A percentile compares a stretch with the other conserved stretches of the same genome.
Evolutionary conservation across 2,113 vertebrate genomes (phyloP).

Genomic region (Pithys albifrons): DNA sequence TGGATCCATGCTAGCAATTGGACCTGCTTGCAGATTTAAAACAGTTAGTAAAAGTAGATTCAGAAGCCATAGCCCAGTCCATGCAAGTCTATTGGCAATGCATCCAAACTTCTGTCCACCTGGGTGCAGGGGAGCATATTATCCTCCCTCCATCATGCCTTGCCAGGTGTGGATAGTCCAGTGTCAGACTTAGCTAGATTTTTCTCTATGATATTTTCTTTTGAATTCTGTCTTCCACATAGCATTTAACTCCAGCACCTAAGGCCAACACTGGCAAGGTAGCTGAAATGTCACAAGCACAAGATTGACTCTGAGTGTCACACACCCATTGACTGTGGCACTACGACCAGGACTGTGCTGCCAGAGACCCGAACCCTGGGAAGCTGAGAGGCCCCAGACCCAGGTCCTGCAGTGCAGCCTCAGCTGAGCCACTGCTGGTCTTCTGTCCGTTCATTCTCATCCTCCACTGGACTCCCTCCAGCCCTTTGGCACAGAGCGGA

Average conservation of each 20-base stretch:
- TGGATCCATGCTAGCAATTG: not conserved
- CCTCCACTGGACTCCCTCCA: not conserved
- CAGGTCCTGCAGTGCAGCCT: not conserved
- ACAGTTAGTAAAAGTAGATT: not conserved
- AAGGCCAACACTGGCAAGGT: not conserved
- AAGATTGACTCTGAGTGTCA: rapidly evolving
- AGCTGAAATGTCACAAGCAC: not conserved
- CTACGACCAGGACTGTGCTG: rapidly evolving
- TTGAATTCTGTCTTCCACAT: not conserved
- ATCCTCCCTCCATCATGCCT: not conserved
- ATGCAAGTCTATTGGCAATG: not conserved
- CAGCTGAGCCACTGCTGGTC: not conserved
- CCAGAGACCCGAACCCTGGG: not conserved
- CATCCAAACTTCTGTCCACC: not conserved
- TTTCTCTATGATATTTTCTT: not conserved
- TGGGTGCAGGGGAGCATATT: not conserved
- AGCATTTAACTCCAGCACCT: not conserved
- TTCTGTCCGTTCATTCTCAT: not conserved
- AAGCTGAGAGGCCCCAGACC: not conserved
- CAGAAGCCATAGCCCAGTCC: not conserved
- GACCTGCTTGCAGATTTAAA: not conserved
- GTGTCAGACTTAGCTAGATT: not conserved
- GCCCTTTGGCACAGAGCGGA: rapidly evolving
- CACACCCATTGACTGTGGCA: rapidly evolving
- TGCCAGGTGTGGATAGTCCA: too few species aligned